phyloP scores from a whole-genome alignment of 2,113 vertebrate species.

The Entelurus aequoreus region DNA sequence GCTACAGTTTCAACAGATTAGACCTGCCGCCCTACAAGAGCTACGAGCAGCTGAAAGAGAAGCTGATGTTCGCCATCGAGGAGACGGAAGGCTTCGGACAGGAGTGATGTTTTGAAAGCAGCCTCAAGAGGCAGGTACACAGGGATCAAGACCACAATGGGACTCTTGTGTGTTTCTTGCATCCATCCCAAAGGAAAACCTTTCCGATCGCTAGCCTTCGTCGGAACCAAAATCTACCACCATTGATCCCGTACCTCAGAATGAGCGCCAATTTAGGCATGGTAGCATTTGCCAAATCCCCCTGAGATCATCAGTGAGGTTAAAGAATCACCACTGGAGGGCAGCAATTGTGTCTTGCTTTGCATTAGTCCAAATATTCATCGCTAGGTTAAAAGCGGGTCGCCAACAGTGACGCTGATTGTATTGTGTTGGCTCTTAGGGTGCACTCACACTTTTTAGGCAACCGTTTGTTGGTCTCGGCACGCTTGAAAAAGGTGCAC shows the following conservation, averaged over 20 bases:
- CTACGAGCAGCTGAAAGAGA: constrained; percentile 96
- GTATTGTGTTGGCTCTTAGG: constrained; percentile 2
- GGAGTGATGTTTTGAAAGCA: constrained; percentile 68
- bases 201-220: not conserved
- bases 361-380: not conserved
- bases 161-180: not conserved
- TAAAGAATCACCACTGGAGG: not conserved
- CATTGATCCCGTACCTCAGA: not conserved
- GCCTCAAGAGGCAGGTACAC: not conserved
- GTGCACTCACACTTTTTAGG: no score
- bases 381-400: not conserved
- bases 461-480: no score
- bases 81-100: constrained; percentile 98
- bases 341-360: not conserved
- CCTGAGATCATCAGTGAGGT: not conserved
- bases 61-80: constrained; percentile 96
- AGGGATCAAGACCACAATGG: constrained; percentile 11
- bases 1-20: constrained; percentile 89
- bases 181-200: not conserved
- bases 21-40: constrained; percentile 97
- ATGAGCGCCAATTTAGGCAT: not conserved
- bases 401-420: not conserved
- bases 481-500: no score
- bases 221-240: not conserved
- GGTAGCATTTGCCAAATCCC: not conserved